phyloP scores from a whole-genome alignment of 1,140 invertebrate species.

The Telenomus remus region DNA sequence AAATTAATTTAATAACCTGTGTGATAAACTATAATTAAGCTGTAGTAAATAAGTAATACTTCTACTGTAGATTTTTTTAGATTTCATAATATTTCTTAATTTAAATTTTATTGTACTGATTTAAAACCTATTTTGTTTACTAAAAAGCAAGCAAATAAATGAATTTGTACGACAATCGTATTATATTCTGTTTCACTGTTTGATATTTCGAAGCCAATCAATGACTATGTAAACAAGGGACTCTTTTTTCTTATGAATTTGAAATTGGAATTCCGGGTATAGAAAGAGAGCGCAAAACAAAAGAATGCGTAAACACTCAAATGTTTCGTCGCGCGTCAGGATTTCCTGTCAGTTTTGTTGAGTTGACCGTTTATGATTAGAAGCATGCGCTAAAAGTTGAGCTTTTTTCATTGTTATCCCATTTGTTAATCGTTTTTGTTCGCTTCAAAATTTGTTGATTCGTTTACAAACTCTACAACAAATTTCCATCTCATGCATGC shows the following conservation, averaged over 20 bases:
- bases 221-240: too few relatives aligned
- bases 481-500: too few relatives aligned
- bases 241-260: conserved; percentile 4
- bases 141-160: too few relatives aligned
- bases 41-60: too few relatives aligned
- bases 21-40: background rate
- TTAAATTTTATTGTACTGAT: background rate
- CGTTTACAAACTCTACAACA: background rate
- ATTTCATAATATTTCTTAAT: background rate
- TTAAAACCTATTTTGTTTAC: background rate
- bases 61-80: too few relatives aligned
- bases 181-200: too few relatives aligned
- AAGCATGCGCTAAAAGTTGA: conserved; percentile 30
- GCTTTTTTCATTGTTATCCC: too few relatives aligned
- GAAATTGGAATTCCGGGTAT: conserved; percentile 25
- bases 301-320: conserved; percentile 25
- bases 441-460: background rate
- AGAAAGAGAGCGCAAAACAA: conserved; percentile 27
- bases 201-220: too few relatives aligned
- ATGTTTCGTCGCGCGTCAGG: conserved; percentile 26
- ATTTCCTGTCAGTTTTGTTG: conserved; percentile 24
- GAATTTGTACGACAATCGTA: too few relatives aligned
- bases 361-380: conserved; percentile 25
- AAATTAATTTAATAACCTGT: too few relatives aligned
- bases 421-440: too few relatives aligned